Conservation (phyloP, 2,113 vertebrate genomes). For the Pterophyllum scalare region DNA sequence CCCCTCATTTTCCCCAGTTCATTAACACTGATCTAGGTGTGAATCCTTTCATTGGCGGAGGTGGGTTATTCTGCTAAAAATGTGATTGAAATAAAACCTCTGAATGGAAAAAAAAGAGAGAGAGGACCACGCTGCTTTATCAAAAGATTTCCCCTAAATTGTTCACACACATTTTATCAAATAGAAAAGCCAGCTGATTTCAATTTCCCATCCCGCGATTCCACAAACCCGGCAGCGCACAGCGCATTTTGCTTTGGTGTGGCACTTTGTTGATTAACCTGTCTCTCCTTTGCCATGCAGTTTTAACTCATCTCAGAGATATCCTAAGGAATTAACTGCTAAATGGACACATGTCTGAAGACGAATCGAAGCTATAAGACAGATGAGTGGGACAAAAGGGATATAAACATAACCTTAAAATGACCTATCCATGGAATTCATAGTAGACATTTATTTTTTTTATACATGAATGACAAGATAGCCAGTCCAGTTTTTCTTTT, state of each 20-base stretch:
- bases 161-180: slow-evolving; percentile 29
- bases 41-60: slow-evolving; percentile 27
- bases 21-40: slow-evolving; percentile 51
- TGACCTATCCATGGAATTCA: slow-evolving; percentile 1
- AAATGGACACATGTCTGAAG: slow-evolving; percentile 6
- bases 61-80: not conserved
- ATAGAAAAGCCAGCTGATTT: slow-evolving; percentile 39
- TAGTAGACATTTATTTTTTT: not conserved
- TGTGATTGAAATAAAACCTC: slow-evolving; percentile 30
- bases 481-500: not conserved
- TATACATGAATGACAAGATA: not conserved
- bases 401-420: slow-evolving; percentile 10
- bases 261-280: slow-evolving; percentile 60
- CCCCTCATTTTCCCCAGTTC: slow-evolving; percentile 47
- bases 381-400: slow-evolving; percentile 21
- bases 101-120: slow-evolving; percentile 6
- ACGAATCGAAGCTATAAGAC: slow-evolving; percentile 3
- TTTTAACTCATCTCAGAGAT: slow-evolving; percentile 52
- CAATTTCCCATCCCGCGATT: slow-evolving; percentile 45
- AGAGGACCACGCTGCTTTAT: slow-evolving; percentile 13
- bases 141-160: slow-evolving; percentile 36
- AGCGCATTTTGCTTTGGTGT: slow-evolving; percentile 22
- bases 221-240: not conserved
- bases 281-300: slow-evolving; percentile 33
- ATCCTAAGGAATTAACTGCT: slow-evolving; percentile 34